Evolutionary conservation across 2,797 vertebrate genomes (phyloP), one percentile per base, ranked within the genome.

Genomic region (Sarcoramphus papa): DNA sequence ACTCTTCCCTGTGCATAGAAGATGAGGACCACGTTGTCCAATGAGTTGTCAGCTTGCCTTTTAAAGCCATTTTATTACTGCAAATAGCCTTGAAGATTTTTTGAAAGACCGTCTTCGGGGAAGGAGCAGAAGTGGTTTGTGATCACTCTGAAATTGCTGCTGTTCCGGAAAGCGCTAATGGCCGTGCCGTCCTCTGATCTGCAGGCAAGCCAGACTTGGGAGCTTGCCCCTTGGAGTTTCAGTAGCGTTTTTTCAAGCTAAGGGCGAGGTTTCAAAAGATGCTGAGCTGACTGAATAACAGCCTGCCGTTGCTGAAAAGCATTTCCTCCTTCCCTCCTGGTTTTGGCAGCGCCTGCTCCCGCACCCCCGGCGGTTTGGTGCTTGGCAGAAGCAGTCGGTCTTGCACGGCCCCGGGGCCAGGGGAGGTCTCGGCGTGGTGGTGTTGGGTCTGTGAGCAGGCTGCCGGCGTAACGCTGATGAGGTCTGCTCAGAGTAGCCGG

Each of bases 131-230:
- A 60, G 48, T 16, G 53, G 24, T 53, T 45, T 83, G 57, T 7
- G 50, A 18, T 69, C 3, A 0, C 41, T 43, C 31, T 16, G 53
- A 25, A 50, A 23, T 30, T 7, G 33, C 60, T 25, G 45, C 30
- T 27, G 35, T 16, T 60, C 50, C 5, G 2, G 28, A 6, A 45
- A 16, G 70, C 4, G 9, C 22, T 2, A 4, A 15, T 35, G 60
- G 30, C 73, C 0, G 0, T 10, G 56, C 40, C 7, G 5, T 24
- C 20, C 30, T 21, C 51, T 8, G 5, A 2, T 21, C 45, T 19
- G 35, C 18, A 7, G 75, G 27, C 24, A 12, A 30, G 45, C 69
- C 43, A 9, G 40, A 9, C 47, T 5, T 12, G 53, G 43, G 56
- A 82, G 13, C 59, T 27, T 19, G 35, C 25, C 50, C 40, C 16